Percentiles rank a stretch among this genome's conserved stretches.
phyloP scores from a whole-genome alignment of 2,797 vertebrate genomes.

The Nannoperca obscura region DNA sequence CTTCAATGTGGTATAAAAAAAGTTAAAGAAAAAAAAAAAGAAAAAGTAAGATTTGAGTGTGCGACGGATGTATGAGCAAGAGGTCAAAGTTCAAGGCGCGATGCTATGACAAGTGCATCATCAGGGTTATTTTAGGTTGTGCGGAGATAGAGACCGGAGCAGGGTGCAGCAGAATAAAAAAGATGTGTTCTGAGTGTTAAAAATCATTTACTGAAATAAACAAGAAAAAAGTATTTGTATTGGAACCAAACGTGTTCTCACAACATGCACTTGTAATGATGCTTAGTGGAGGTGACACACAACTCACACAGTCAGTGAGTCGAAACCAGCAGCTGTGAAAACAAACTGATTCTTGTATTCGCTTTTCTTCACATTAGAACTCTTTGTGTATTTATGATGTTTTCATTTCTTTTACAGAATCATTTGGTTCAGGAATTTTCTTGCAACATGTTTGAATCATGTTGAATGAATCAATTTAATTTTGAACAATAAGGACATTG shows the following conservation, averaged over 20 bases:
- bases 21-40: too few species aligned
- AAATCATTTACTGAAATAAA: not conserved
- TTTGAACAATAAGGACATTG: not conserved
- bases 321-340: constrained; percentile 39
- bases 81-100: too few species aligned
- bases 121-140: not conserved
- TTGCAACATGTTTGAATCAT: not conserved
- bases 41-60: too few species aligned
- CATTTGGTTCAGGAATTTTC: not conserved
- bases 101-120: not conserved
- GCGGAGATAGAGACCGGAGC: not conserved
- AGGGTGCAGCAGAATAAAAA: not conserved
- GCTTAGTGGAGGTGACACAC: constrained; percentile 17
- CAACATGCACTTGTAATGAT: constrained; percentile 1
- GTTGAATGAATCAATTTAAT: too few species aligned
- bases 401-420: not conserved
- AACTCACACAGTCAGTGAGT: not conserved
- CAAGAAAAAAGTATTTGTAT: constrained; percentile 2
- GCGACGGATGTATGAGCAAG: too few species aligned
- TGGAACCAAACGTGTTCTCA: constrained; percentile 7
- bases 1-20: too few species aligned
- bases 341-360: constrained; percentile 10
- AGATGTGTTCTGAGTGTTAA: not conserved
- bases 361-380: constrained; percentile 10
- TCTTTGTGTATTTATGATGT: not conserved